These are phyloP conservation scores for Meda fulgida DNA, from an alignment of 2,797 vertebrate species.

Conservation along the genomic window DNA sequence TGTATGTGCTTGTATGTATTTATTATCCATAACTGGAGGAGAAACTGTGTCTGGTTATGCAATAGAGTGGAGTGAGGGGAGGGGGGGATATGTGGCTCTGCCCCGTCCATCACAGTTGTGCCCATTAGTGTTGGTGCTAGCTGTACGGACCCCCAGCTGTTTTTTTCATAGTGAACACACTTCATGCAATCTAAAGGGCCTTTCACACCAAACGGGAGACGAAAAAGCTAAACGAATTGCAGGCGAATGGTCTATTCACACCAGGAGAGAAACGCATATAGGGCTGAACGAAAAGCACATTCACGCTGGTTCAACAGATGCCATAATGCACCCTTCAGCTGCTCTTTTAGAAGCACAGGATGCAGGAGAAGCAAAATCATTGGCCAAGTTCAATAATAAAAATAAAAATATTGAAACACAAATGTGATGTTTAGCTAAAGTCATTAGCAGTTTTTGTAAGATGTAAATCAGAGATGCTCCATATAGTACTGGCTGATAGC, in stretches of 20 bases:
- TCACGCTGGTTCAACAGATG: neutral
- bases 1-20: slow-evolving; percentile 11
- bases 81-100: neutral
- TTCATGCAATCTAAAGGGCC: neutral
- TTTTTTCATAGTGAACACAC: neutral
- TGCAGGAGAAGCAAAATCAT: neutral
- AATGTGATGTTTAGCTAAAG: neutral
- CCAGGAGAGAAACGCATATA: neutral
- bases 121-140: neutral
- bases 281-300: neutral
- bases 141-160: slow-evolving; percentile 4
- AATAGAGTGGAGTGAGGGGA: neutral
- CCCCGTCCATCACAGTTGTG: slow-evolving; percentile 10
- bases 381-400: neutral
- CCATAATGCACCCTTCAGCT: neutral
- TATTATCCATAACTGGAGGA: slow-evolving; percentile 8
- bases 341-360: neutral
- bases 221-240: neutral
- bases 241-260: neutral
- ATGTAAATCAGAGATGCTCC: neutral
- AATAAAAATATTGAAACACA: neutral
- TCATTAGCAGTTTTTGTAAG: neutral
- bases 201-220: neutral
- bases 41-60: neutral
- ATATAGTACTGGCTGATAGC: neutral